Evolutionary conservation across 2,888 invertebrate genomes (phyloP), one percentile per base, ranked within the genome.

Genomic region (Apotomis turbidana): DNA sequence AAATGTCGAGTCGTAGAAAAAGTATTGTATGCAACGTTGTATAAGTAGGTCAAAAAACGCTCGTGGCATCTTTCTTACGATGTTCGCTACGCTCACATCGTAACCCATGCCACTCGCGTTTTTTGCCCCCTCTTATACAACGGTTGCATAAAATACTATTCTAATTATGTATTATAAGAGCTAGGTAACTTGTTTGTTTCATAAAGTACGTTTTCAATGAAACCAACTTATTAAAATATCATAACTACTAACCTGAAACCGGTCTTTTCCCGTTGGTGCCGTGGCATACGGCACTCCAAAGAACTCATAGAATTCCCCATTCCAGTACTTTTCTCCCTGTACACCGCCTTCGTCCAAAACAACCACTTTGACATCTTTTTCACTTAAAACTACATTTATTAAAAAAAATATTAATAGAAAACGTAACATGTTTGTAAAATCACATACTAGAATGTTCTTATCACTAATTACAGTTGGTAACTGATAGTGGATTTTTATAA

Each of bases 241-340:
- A 55, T 55, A 27, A 44, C 10, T 4, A 74, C 76, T 77, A 52
- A 93, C 93, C 89, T 93, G 89, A 80, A 80, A 93, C 44, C 79
- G 80, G 68, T 93, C 89, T 38, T 84, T 76, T 8, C 92, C 93
- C 36, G 78, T 87, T 0, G 93, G 93, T 0, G 77, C 86, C 2
- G 78, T 85, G 0, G 93, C 93, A 72, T 90, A 93, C 0, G 92
- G 92, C 0, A 93, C 77, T 3, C 91, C 90, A 66, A 82, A 91
- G 68, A 91, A 93, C 70, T 91, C 90, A 77, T 85, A 90, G 68
- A 83, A 90, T 60, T 92, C 91, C 0, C 91, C 93, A 80, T 89
- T 83, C 93, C 92, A 93, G 68, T 85, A 90, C 54, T 90, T 91
- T n/a, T 81, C 82, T 0, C 90, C 93, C 1, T 78, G 78, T 1